phyloP scores from a whole-genome alignment of 1,140 invertebrate species.

The Periplaneta americana region DNA sequence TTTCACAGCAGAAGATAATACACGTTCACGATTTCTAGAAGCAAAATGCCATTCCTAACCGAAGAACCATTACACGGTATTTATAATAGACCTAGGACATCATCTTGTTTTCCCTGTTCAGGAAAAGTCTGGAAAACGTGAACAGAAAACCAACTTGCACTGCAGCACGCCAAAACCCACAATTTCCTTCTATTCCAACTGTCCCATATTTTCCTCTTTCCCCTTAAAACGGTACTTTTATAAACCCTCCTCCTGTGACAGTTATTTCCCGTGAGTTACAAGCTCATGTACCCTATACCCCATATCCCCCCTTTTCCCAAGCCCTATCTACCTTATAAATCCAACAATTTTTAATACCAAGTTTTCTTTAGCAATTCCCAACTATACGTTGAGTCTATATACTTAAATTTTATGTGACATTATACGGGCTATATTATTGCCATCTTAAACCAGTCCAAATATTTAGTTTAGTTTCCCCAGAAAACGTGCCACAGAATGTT shows the following conservation, averaged over 20 bases:
- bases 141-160: not conserved
- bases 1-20: not conserved
- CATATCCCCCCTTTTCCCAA: not conserved
- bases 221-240: not conserved
- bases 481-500: not conserved
- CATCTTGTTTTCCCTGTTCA: not conserved
- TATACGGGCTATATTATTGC: not conserved
- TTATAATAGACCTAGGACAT: not conserved
- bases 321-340: constrained; percentile 6
- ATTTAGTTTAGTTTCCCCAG: not conserved
- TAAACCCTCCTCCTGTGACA: constrained; percentile 2
- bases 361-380: constrained; percentile 1
- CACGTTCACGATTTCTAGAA: not conserved
- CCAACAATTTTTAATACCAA: constrained; percentile 9
- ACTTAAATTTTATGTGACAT: not conserved
- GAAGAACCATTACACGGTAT: not conserved
- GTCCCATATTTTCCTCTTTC: not conserved
- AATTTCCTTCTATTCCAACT: not conserved
- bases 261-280: constrained; percentile 1
- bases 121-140: not conserved
- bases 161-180: not conserved
- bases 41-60: not conserved
- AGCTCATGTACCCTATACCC: not conserved
- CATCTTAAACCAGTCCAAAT: not conserved
- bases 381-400: not conserved